Percentiles rank a stretch among this genome's conserved stretches.
Conservation (phyloP, 2,113 vertebrate genomes). For the Halichoerus grypus region DNA sequence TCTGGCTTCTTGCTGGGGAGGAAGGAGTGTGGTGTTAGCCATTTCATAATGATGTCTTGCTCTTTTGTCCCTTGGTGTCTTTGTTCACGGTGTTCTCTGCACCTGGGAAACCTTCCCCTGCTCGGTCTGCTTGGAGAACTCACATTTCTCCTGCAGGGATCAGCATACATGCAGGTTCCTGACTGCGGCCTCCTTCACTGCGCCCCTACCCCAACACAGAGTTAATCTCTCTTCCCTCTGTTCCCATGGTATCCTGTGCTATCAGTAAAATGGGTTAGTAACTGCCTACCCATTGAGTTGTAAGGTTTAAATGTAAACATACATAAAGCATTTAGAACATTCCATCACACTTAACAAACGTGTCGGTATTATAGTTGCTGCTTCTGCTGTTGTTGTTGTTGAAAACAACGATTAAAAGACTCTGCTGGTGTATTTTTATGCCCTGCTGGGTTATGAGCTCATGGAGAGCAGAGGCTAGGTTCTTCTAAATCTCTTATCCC, state of each 20-base stretch:
- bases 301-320: slow-evolving; percentile 12
- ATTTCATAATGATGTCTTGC: background rate
- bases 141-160: background rate
- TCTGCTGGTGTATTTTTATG: background rate
- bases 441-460: background rate
- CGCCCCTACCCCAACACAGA: background rate
- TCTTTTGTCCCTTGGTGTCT: background rate
- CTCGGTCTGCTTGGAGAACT: background rate
- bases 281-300: background rate
- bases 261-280: slow-evolving; percentile 26
- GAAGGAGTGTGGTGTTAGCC: background rate
- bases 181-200: background rate
- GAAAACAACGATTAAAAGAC: background rate
- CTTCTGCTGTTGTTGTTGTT: background rate
- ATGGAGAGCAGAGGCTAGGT: background rate
- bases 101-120: background rate
- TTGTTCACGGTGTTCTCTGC: background rate
- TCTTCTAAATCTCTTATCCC: background rate
- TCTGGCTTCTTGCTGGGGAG: background rate
- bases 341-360: background rate
- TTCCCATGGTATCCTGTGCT: background rate
- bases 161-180: background rate
- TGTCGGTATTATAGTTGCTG: background rate
- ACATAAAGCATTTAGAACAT: background rate
- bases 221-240: background rate